These are phyloP conservation scores for Lepidurus packardi DNA, from an alignment of 1,140 invertebrate species.

Conservation along the genomic window DNA sequence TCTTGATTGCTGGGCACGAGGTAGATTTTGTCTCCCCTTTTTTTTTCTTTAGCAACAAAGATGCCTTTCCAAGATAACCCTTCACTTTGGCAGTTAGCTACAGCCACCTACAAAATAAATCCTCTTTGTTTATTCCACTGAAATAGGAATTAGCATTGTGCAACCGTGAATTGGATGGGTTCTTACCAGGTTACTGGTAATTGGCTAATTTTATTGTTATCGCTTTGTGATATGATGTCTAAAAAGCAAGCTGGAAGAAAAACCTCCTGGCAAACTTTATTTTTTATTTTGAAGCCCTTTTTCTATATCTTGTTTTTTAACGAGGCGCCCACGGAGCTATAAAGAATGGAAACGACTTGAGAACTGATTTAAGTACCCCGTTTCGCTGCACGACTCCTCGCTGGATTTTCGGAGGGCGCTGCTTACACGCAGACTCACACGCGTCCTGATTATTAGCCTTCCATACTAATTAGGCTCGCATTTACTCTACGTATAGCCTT, in stretches of 20 bases:
- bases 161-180: too few species aligned
- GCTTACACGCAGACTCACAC: too few species aligned
- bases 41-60: neutral
- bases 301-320: neutral
- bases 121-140: too few species aligned
- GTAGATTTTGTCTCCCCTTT: neutral
- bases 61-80: neutral
- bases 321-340: conserved; percentile 13
- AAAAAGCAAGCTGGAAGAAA: too few species aligned
- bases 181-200: too few species aligned
- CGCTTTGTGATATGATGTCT: too few species aligned
- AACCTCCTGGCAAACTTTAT: neutral
- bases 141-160: too few species aligned
- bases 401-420: neutral
- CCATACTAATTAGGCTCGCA: neutral
- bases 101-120: too few species aligned
- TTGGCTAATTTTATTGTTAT: too few species aligned
- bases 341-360: conserved; percentile 8
- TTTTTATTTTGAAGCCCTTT: neutral
- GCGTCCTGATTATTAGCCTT: neutral
- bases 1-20: neutral
- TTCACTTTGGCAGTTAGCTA: too few species aligned
- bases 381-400: conserved; percentile 6
- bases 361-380: neutral
- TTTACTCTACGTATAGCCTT: neutral